These are phyloP conservation scores for Pipistrellus pipistrellus DNA, from an alignment of 2,797 vertebrate genomes.

Conservation along the genomic window DNA sequence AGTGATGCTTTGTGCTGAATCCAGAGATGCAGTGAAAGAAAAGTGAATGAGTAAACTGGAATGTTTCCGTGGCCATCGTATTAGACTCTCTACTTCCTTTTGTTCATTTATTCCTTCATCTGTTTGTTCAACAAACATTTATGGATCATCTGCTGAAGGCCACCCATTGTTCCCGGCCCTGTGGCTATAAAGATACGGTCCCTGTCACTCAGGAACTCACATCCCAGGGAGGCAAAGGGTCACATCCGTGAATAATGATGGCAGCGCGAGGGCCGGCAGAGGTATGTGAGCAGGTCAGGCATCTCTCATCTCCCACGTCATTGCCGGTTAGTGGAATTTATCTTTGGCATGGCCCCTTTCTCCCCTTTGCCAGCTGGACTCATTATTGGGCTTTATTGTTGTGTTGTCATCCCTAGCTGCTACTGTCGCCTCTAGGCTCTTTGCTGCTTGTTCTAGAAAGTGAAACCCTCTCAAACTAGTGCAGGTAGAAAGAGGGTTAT, in stretches of 20 bases:
- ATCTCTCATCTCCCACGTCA: not conserved
- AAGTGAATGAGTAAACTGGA: not conserved
- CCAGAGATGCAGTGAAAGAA: not conserved
- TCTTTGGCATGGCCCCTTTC: not conserved
- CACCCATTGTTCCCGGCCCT: not conserved
- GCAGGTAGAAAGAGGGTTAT: slow-evolving; percentile 3
- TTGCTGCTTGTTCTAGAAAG: slow-evolving; percentile 52
- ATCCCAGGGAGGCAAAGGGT: not conserved
- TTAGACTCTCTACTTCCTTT: not conserved
- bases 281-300: not conserved
- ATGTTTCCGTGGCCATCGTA: not conserved
- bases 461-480: not conserved
- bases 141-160: slow-evolving; percentile 5
- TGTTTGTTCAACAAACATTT: not conserved
- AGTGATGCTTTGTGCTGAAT: not conserved
- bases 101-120: not conserved
- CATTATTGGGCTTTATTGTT: slow-evolving; percentile 48
- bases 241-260: not conserved
- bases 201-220: not conserved
- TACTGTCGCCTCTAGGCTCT: slow-evolving; percentile 33
- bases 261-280: not conserved
- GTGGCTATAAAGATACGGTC: not conserved
- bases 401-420: slow-evolving; percentile 39
- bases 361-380: slow-evolving; percentile 11
- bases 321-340: not conserved